Evolutionary conservation across 2,797 vertebrate species (phyloP), one percentile per base, ranked within the genome.

Genomic region (Ptychobarbus kaznakovi): DNA sequence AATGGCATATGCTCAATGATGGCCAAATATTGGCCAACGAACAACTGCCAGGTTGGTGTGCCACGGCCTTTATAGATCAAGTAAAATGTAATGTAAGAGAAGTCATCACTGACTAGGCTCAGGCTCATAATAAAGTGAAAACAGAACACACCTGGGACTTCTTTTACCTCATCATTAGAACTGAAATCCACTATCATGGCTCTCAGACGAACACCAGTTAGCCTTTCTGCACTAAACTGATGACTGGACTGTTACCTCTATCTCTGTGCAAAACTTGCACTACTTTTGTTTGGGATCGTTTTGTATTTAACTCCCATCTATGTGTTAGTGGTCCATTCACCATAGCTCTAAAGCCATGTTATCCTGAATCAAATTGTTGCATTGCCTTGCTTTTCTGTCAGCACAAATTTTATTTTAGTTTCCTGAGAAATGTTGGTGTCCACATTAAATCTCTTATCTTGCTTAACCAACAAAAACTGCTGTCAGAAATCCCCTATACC

Each of bases 381-480:
- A 49, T 73, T 46, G 22, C 13, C n/a, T 73, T 68, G 65, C 32
- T 68, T 68, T 66, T 35, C 32, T 35, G 16, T 66, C 28, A 66
- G 15, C 16, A 35, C 58, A 25, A 11, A 58, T 61, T 25, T 68
- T 49, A 7, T 9, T 70, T 44, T 40, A 56, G 20, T 53, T 76
- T 58, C 1, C 3, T n/a, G 11, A 10, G 22, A 77, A 38, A 15
- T 40, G 10, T 11, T 22, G 12, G 20, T 40, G 12, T 77, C 35
- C 11, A 3, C 38, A 42, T 78, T 15, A 78, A 4, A 38, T 53
- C 15, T 42, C 38, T 42, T 42, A 28, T 38, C 32, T 76, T 56
- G 51, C 51, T 76, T 56, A 76, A 76, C 32, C 18, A 28, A 61
- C n/a, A 44, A 80, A 28, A 61, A 61, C n/a, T 61, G 56, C 56